A percentile compares a stretch with the other conserved stretches of the same genome.
These are phyloP conservation scores for Anguilla rostrata DNA, from an alignment of 2,113 vertebrate genomes.

Conservation along the genomic window DNA sequence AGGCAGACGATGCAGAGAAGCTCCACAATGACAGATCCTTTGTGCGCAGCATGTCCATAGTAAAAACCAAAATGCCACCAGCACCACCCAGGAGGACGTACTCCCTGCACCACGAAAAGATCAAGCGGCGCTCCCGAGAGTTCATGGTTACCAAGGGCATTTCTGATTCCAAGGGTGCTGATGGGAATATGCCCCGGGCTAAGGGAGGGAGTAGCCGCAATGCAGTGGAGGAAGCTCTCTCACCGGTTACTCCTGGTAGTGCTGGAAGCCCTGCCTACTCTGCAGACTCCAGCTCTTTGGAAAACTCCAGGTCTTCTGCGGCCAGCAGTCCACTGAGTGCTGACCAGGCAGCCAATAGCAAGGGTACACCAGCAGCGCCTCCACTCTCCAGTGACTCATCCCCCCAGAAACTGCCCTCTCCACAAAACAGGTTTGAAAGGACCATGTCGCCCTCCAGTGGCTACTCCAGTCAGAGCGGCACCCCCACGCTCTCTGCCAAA, in stretches of 20 bases:
- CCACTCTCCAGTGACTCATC: conserved; percentile 68
- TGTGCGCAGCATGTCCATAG: conserved; percentile 78
- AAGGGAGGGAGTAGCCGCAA: conserved; percentile 41
- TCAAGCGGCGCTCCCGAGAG: conserved; percentile 67
- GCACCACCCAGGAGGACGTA: conserved; percentile 83
- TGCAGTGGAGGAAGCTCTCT: conserved; percentile 52
- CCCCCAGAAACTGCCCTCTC: conserved; percentile 54
- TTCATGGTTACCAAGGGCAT: conserved; percentile 39
- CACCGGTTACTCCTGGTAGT: conserved; percentile 23
- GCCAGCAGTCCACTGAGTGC: conserved; percentile 48
- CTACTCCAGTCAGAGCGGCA: conserved; percentile 95
- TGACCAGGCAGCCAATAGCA: conserved; percentile 41
- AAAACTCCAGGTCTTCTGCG: conserved; percentile 35
- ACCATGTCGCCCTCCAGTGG: conserved; percentile 96
- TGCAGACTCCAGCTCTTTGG: conserved; percentile 37
- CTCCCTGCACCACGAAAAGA: conserved; percentile 79
- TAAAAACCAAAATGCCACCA: conserved; percentile 83
- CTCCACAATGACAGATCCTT: conserved; percentile 69
- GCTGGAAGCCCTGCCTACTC: conserved; percentile 30
- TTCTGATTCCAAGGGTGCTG: conserved; percentile 27
- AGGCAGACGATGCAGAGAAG: conserved; percentile 63
- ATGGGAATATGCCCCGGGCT: conserved; percentile 16
- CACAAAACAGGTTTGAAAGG: conserved; percentile 71
- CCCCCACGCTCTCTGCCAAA: conserved; percentile 83
- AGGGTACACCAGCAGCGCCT: conserved; percentile 41